Evolutionary conservation across 2,113 vertebrate genomes (phyloP).

Genomic region (Platysteira castanea): DNA sequence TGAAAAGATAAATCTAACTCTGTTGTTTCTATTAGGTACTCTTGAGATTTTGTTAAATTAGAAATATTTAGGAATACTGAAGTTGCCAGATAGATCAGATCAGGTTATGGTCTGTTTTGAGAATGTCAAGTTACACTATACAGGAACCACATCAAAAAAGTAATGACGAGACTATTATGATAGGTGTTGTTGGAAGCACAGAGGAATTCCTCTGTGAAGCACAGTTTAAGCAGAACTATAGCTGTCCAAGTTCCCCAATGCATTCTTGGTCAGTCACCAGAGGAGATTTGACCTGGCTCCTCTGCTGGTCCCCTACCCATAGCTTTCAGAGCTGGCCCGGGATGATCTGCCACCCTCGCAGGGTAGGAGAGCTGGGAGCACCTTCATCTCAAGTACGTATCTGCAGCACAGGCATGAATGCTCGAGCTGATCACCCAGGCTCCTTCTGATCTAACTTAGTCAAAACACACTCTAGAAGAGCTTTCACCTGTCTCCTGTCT

Average conservation of each 20-base stretch:
- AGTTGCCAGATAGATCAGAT: neutral
- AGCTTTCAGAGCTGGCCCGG: neutral
- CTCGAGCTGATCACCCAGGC: neutral
- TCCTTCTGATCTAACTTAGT: neutral
- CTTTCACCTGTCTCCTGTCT: neutral
- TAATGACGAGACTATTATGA: fast-evolving
- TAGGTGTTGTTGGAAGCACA: neutral
- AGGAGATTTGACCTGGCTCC: neutral
- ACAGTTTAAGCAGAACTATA: neutral
- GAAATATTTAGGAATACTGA: neutral
- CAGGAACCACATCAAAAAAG: neutral
- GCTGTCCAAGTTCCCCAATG: neutral
- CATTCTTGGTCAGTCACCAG: neutral
- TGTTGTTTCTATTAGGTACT: neutral
- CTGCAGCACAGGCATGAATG: neutral
- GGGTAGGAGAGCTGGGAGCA: neutral
- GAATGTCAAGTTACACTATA: neutral
- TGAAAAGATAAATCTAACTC: neutral
- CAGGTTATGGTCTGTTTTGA: neutral
- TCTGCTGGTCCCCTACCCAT: neutral
- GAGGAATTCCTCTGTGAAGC: neutral
- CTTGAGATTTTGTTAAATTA: neutral
- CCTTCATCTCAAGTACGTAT: neutral
- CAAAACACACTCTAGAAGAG: neutral
- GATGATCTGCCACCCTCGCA: neutral